Conservation (phyloP, 2,888 invertebrate genomes). For the Cryptosula pallasiana region DNA sequence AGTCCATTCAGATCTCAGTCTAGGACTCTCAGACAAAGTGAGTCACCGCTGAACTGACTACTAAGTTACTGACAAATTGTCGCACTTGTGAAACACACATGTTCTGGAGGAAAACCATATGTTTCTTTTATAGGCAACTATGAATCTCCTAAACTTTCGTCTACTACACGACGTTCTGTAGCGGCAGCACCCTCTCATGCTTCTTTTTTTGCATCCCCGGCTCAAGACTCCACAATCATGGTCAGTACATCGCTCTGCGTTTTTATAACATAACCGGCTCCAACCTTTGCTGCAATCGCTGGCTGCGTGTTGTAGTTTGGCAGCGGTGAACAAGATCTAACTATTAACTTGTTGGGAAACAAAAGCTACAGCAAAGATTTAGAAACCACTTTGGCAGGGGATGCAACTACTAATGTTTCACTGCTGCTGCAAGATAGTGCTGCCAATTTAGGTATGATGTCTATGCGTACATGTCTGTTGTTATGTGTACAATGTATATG, state of each 20-base stretch:
- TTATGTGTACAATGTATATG: too few species aligned
- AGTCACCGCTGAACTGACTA: too few species aligned
- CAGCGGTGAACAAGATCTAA: not conserved
- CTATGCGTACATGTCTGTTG: not conserved
- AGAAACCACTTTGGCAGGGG: not conserved
- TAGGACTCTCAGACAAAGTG: too few species aligned
- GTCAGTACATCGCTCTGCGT: too few species aligned
- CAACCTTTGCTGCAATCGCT: too few species aligned
- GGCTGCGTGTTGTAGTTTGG: not conserved
- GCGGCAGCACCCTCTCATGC: not conserved
- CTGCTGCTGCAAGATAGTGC: not conserved
- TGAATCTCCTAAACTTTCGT: not conserved
- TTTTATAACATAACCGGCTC: too few species aligned
- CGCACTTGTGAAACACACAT: too few species aligned
- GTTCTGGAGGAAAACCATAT: too few species aligned
- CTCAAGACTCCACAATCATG: too few species aligned
- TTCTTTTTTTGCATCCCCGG: not conserved
- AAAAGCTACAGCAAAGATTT: not conserved
- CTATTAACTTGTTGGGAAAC: not conserved
- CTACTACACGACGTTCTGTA: not conserved
- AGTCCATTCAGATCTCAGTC: not conserved
- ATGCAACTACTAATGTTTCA: conserved; percentile 15
- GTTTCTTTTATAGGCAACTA: too few species aligned
- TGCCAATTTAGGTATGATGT: not conserved
- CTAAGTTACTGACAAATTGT: too few species aligned